These are phyloP conservation scores for Gymnothorax reevesii DNA, from an alignment of 2,797 vertebrate genomes.

Conservation along the genomic window DNA sequence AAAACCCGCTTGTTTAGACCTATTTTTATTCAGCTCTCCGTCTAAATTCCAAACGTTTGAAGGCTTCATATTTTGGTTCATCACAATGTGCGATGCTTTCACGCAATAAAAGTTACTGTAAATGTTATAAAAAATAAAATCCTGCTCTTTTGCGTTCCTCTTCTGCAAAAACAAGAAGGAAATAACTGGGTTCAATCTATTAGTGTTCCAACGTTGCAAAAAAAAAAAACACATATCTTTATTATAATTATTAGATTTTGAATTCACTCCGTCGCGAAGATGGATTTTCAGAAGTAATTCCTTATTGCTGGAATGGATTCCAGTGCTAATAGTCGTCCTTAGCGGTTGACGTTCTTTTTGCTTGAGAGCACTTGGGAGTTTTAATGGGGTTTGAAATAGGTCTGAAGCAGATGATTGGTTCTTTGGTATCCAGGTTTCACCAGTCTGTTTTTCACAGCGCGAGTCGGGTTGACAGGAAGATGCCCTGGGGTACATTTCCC, in stretches of 20 bases:
- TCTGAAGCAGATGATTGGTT: slow-evolving; percentile 49
- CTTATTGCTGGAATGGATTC: not conserved
- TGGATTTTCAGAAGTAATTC: not conserved
- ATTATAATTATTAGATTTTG: not conserved
- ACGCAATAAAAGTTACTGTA: not conserved
- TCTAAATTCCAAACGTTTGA: not conserved
- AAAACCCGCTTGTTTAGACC: not conserved
- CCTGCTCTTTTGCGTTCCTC: not conserved
- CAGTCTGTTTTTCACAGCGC: not conserved
- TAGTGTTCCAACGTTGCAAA: not conserved
- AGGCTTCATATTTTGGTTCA: not conserved
- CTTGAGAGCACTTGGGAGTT: not conserved
- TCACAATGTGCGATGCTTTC: not conserved
- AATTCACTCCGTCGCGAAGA: not conserved
- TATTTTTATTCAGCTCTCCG: not conserved
- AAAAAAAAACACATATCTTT: not conserved
- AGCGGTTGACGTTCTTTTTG: not conserved
- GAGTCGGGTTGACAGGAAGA: slow-evolving; percentile 6
- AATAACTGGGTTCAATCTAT: not conserved
- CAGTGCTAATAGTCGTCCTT: not conserved
- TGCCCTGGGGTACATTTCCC: not conserved
- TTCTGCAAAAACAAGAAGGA: not conserved
- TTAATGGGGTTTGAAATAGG: slow-evolving; percentile 49
- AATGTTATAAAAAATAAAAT: not conserved
- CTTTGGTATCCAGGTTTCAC: slow-evolving; percentile 32